Evolutionary conservation across 2,888 invertebrate genomes (phyloP), one percentile per base, ranked within the genome.

Genomic region (Darwinula stevensoni): DNA sequence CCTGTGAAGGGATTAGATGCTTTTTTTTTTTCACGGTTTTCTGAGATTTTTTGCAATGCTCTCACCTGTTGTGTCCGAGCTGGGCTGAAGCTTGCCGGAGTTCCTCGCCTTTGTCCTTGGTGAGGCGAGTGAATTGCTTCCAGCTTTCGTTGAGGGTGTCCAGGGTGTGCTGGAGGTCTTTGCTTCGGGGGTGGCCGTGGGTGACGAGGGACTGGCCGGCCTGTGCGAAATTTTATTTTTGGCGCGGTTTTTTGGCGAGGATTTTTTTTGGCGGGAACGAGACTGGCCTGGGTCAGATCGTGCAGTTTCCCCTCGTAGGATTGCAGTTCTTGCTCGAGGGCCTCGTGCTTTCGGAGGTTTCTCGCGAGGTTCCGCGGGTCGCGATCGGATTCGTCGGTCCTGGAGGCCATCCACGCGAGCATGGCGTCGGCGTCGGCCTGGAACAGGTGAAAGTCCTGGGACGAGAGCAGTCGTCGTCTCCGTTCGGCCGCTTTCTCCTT

Each of bases 301-400:
- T 82, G 57, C 6, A 88, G 57, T 44, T 86, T 75, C 11, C 80
- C 82, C 50, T 91, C 84, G 45, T 91, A 94, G 2, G 91, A 82
- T 30, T 76, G 64, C 14, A 97, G 53, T 47, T 97, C 94, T 2
- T 88, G 60, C 45, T 91, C 88, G 47, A 94, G 91, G 0, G 91
- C 88, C 50, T 86, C 80, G 47, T 97, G 94, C 46, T 86, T 86
- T 52, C 88, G 84, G 2, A 86, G 53, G 48, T 88, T 88, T 2
- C 84, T 61, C 39, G 84, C 80, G 38, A 84, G 52, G 49, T 91
- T 88, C 27, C 64, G 69, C 13, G 86, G 55, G 45, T 88, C 86
- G 13, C 80, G 59, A 51, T 86, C 88, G 36, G 73, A 82, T 50
- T 88, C 84, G 43, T 91, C 88, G 2, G 70, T 65, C 53, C 94